Base-by-base conservation (phyloP, 1,140 invertebrate genomes). In the Reticulitermes speratus region DNA sequence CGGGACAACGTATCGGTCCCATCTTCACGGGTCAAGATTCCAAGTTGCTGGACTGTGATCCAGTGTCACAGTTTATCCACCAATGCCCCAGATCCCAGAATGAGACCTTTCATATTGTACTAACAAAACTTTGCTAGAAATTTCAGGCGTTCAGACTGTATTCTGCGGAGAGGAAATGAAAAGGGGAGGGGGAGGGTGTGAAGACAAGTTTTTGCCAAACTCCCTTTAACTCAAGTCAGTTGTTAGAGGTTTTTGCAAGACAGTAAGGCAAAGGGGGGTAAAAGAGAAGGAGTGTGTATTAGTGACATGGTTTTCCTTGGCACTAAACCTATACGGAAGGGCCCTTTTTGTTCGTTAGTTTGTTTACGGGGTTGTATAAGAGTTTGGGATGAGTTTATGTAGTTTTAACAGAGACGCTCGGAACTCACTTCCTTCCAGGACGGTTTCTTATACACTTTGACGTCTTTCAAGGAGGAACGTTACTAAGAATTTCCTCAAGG, bases 361-460 rank as follows among this genome's bases (percentile, higher is more conserved):
- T 75, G 65, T 75, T 75, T 75, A 75, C 65, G 65, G 65, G 65
- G 65, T 30, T 75, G 65, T 75, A 75, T 75, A 75, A 75, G 65
- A 30, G 25, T n/a, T n/a, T 25, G 65, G 65, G 65, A 30, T 75
- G 65, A 75, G 65, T 75, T 75, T 75, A 75, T 65, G 19, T 75
- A 75, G 65, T 30, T 75, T 75, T 75, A 75, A 75, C 65, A 75
- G 65, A 75, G 65, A 75, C n/a, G 65, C 65, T 8, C 0, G 65
- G 65, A 75, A 75, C 65, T 55, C 52, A 21, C 14, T 75, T 75
- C 65, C 65, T 75, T 75, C 65, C 65, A 75, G n/a, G 25, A 0
- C 8, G 65, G 65, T 75, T 75, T 75, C 65, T 75, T 75, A 25
- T 14, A 14, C 65, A 75, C 65, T 75, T 75, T 30, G 12, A 30